Evolutionary conservation across 2,888 invertebrate species (phyloP).

Genomic region (Dorcus hopei): DNA sequence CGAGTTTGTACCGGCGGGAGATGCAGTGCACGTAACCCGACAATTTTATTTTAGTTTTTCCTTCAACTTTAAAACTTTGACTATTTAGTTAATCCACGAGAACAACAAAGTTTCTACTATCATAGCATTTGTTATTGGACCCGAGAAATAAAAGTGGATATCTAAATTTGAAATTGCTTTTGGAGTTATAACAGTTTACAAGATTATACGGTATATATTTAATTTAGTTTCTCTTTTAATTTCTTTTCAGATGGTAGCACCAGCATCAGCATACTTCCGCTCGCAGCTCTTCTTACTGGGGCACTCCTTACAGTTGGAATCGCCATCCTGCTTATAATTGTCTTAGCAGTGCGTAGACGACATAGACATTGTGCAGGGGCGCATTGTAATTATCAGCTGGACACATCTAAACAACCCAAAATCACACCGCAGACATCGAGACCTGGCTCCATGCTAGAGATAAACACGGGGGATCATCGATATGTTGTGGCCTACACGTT

Average conservation of each 20-base stretch:
- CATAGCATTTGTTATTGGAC: no score
- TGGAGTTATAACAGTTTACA: no score
- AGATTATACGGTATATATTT: no score
- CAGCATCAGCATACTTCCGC: conserved; percentile 67
- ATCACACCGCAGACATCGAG: conserved; percentile 47
- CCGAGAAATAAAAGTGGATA: no score
- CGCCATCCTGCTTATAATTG: conserved; percentile 61
- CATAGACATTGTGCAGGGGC: conserved; percentile 44
- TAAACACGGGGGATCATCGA: conserved; percentile 78
- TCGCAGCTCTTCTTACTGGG: conserved; percentile 68
- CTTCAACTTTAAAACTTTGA: no score
- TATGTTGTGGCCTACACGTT: conserved; percentile 84
- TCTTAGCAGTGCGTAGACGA: conserved; percentile 62
- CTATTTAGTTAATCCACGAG: no score
- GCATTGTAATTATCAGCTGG: conserved; percentile 46
- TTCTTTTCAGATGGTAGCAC: conserved; percentile 62
- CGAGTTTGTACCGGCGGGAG: no score
- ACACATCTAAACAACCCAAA: conserved; percentile 54
- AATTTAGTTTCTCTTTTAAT: not conserved
- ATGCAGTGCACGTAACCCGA: no score
- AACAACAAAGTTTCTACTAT: no score
- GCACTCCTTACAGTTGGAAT: conserved; percentile 63
- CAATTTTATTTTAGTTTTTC: no score
- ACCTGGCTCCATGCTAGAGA: conserved; percentile 61
- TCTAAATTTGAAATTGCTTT: no score